Conservation (phyloP, 1,140 invertebrate genomes). For the Micrasema minimum region DNA sequence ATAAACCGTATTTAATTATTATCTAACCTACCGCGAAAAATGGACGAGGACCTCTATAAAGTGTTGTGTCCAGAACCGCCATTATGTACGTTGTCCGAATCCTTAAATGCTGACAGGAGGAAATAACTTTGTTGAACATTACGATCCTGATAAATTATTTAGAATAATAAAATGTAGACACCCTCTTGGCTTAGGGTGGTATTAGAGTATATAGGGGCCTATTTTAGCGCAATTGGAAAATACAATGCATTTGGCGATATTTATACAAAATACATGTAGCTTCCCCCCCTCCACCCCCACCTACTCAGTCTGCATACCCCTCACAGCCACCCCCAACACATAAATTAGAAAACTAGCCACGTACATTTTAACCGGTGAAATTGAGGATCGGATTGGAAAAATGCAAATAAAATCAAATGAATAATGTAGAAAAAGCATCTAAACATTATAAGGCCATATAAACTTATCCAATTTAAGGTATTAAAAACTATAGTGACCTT, state of each 20-base stretch:
- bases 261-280: slow-evolving; percentile 55
- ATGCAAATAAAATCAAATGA: neutral
- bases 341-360: slow-evolving; percentile 53
- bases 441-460: no score
- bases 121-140: neutral
- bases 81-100: no score
- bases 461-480: no score
- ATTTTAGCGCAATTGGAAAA: slow-evolving; percentile 51
- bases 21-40: no score
- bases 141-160: neutral
- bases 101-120: no score
- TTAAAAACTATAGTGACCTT: no score
- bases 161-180: slow-evolving; percentile 2
- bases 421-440: no score
- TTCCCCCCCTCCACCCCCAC: slow-evolving; percentile 4
- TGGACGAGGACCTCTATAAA: neutral
- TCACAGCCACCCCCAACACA: slow-evolving; percentile 37
- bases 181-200: slow-evolving; percentile 5
- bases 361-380: slow-evolving; percentile 47
- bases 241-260: slow-evolving; percentile 54
- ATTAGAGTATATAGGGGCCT: slow-evolving; percentile 24
- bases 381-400: slow-evolving; percentile 27
- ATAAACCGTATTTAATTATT: neutral
- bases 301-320: no score
- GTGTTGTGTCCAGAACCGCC: no score